Evolutionary conservation across 1,140 invertebrate species (phyloP).

Genomic region (Protaetia brevitarsis): DNA sequence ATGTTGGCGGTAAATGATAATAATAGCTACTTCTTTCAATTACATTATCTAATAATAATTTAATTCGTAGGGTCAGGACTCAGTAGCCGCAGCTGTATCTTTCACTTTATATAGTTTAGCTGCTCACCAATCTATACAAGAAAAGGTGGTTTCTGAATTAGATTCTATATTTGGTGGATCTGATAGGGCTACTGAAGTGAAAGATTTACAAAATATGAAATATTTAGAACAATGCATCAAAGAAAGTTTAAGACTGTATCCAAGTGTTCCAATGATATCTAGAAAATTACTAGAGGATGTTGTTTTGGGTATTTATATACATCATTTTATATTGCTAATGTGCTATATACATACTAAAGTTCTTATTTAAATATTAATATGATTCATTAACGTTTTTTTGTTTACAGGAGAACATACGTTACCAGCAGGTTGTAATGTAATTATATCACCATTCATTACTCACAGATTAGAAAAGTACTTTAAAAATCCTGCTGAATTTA

Average conservation of each 20-base stretch:
- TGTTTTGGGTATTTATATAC: slow-evolving; percentile 42
- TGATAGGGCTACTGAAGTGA: slow-evolving; percentile 31
- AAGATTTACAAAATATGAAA: slow-evolving; percentile 59
- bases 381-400: neutral
- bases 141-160: slow-evolving; percentile 57
- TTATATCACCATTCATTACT: slow-evolving; percentile 32
- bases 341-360: neutral
- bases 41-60: neutral
- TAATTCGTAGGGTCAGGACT: slow-evolving; percentile 67
- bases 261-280: slow-evolving; percentile 64
- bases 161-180: slow-evolving; percentile 52
- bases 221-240: slow-evolving; percentile 69
- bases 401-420: slow-evolving; percentile 39
- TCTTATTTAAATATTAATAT: neutral
- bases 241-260: slow-evolving; percentile 62
- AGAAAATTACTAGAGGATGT: slow-evolving; percentile 59
- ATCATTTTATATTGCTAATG: neutral
- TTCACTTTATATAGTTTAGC: slow-evolving; percentile 61
- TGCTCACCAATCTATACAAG: slow-evolving; percentile 59
- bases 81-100: slow-evolving; percentile 61
- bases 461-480: slow-evolving; percentile 3
- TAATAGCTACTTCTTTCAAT: neutral
- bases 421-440: slow-evolving; percentile 46
- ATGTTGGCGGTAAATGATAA: slow-evolving; percentile 65
- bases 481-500: slow-evolving; percentile 10